Evolutionary conservation across 2,888 invertebrate species (phyloP).

Genomic region (Cephalotes varians): DNA sequence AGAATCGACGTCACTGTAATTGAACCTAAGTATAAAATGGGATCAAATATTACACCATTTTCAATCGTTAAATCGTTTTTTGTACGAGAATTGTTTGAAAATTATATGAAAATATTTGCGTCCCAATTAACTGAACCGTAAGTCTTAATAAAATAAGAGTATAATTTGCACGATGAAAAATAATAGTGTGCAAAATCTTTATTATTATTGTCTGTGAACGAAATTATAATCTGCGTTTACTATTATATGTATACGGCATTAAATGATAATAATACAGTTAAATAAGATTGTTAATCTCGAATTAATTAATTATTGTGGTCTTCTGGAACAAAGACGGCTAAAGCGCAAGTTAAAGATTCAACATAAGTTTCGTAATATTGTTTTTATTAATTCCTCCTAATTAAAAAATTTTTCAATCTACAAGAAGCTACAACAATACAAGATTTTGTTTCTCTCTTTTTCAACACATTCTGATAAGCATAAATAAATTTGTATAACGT

Average conservation of each 20-base stretch:
- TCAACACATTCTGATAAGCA: conserved; percentile 11
- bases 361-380: not conserved
- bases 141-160: not conserved
- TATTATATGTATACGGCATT: not conserved
- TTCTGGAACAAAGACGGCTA: not conserved
- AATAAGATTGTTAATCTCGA: not conserved
- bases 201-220: not conserved
- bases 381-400: conserved; percentile 22
- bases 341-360: not conserved
- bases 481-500: not conserved
- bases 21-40: not conserved
- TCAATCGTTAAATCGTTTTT: not conserved
- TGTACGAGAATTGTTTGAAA: not conserved
- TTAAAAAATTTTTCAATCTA: not conserved
- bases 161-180: not conserved
- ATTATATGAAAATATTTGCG: not conserved
- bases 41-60: not conserved
- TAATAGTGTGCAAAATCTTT: not conserved
- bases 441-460: not conserved
- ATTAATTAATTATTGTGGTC: conserved; percentile 38
- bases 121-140: not conserved
- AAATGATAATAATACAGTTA: not conserved
- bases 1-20: conserved; percentile 16
- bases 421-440: not conserved
- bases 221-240: not conserved